Conservation (phyloP, 2,113 vertebrate genomes). For the Lanius collurio region DNA sequence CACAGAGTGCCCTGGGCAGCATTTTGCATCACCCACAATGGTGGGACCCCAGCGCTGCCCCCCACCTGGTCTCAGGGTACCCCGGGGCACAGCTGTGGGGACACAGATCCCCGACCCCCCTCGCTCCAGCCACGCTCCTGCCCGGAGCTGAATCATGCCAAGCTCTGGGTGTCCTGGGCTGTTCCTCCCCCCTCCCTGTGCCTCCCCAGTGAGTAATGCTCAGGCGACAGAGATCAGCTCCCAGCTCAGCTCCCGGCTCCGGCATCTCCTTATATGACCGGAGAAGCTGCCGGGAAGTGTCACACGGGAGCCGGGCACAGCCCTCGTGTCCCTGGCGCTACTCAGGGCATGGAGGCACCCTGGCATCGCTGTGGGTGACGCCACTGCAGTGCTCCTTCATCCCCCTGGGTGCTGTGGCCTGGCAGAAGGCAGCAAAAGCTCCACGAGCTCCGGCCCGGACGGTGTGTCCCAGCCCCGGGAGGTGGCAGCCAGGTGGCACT, state of each 20-base stretch:
- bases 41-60: not conserved
- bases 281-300: not conserved
- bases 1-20: accelerated
- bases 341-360: accelerated
- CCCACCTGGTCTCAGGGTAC: not conserved
- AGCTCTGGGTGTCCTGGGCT: not conserved
- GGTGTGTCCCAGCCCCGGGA: not conserved
- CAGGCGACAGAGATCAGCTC: not conserved
- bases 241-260: not conserved
- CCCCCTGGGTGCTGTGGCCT: not conserved
- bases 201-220: slow-evolving; percentile 62
- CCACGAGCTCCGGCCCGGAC: accelerated
- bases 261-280: slow-evolving; percentile 61
- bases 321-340: accelerated
- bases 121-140: accelerated
- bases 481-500: slow-evolving; percentile 69
- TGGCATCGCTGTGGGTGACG: accelerated
- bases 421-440: accelerated
- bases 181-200: not conserved
- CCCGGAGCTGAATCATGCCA: slow-evolving; percentile 41
- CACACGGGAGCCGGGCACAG: not conserved
- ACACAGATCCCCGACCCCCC: accelerated
- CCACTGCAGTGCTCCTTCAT: accelerated
- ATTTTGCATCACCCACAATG: accelerated
- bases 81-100: not conserved